phyloP scores from a whole-genome alignment of 1,140 invertebrate genomes.

The Drosophila eugracilis region DNA sequence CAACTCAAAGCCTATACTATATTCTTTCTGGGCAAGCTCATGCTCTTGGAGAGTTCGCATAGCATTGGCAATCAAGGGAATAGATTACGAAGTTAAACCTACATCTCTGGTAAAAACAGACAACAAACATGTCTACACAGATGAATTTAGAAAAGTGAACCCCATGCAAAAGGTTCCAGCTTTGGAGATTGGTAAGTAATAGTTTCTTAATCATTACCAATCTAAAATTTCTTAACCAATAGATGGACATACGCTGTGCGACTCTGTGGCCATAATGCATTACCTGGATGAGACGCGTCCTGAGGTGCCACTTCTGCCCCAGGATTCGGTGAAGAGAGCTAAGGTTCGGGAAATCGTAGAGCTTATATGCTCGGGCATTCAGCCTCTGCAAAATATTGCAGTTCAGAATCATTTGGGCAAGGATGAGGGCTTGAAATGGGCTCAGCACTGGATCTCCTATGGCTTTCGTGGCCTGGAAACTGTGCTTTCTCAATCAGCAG shows the following conservation, averaged over 20 bases:
- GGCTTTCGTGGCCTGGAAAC: conserved; percentile 96
- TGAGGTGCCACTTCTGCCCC: conserved; percentile 92
- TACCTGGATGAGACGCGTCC: conserved; percentile 96
- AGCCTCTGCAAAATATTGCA: conserved; percentile 96
- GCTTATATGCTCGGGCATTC: conserved; percentile 95
- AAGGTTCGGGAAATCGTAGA: conserved; percentile 90
- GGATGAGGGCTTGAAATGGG: conserved; percentile 94
- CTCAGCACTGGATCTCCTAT: conserved; percentile 94
- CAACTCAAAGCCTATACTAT: conserved; percentile 89
- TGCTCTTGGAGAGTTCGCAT: conserved; percentile 96
- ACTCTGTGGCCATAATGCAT: conserved; percentile 97
- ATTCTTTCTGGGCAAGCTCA: conserved; percentile 95
- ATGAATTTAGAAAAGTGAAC: conserved; percentile 95
- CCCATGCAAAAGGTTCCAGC: conserved; percentile 97
- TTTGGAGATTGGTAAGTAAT: conserved; percentile 87
- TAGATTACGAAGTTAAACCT: conserved; percentile 96
- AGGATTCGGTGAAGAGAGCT: conserved; percentile 92
- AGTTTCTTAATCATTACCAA: fast-evolving
- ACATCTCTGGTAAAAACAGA: conserved; percentile 94
- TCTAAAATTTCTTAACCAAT: neutral
- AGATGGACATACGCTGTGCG: conserved; percentile 93
- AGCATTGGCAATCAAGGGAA: conserved; percentile 95
- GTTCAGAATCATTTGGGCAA: conserved; percentile 93
- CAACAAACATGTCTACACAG: conserved; percentile 90
- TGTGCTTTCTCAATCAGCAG: conserved; percentile 91